Evolutionary conservation across 35 echinoderm and acorn worm genomes (phyloP).

Genomic region (Apostichopus californicus): DNA sequence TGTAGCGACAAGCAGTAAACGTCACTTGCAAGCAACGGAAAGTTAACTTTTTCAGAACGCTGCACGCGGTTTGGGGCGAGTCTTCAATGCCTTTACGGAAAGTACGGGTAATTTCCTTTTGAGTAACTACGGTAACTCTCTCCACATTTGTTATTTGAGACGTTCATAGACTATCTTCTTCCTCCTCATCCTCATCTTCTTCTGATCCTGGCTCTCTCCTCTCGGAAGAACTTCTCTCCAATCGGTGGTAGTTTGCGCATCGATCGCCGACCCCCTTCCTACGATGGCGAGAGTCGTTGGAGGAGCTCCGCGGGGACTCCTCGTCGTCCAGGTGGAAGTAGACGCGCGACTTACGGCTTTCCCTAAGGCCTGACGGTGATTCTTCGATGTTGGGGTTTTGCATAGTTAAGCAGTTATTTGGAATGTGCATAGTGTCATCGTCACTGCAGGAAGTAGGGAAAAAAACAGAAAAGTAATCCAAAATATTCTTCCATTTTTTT

Average conservation of each 20-base stretch:
- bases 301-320: neutral
- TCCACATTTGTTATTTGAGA: no score
- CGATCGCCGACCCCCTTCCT: neutral
- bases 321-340: neutral
- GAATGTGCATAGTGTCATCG: slow-evolving; percentile 15
- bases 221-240: neutral
- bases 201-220: neutral
- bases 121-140: no score
- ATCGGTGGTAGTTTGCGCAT: neutral
- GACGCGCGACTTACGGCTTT: neutral
- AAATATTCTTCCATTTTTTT: no score
- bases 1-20: no score
- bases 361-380: neutral
- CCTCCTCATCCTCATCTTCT: neutral
- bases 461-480: neutral
- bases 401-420: slow-evolving; percentile 14
- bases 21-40: no score
- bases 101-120: no score
- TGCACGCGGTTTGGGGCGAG: no score
- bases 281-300: neutral
- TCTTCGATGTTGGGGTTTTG: neutral
- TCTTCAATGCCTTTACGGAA: no score
- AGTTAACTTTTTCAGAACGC: no score
- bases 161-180: neutral
- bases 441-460: neutral